Conservation (phyloP, 2,888 invertebrate genomes). For the Syritta pipiens region DNA sequence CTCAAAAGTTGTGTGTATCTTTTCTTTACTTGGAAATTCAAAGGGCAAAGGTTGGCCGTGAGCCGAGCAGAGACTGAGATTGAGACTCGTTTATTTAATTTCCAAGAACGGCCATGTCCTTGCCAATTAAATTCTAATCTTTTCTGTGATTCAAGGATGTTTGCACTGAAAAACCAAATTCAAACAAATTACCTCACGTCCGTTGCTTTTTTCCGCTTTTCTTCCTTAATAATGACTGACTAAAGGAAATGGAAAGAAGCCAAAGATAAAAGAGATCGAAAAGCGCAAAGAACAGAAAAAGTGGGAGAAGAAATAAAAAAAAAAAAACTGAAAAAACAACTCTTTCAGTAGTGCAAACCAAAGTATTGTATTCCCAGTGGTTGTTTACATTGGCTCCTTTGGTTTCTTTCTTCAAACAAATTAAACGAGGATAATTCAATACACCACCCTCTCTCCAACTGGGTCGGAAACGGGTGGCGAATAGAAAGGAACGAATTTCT, state of each 20-base stretch:
- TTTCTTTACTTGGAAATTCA: no score
- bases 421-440: constrained; percentile 62
- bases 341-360: constrained; percentile 34
- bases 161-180: constrained; percentile 8
- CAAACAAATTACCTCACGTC: constrained; percentile 31
- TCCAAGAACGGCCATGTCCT: background rate
- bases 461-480: constrained; percentile 71
- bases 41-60: background rate
- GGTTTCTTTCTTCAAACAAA: constrained; percentile 66
- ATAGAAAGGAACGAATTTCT: background rate
- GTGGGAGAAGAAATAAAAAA: background rate
- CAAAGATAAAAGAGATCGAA: background rate
- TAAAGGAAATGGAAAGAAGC: background rate
- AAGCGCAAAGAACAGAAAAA: background rate
- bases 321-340: constrained; percentile 21
- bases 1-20: no score
- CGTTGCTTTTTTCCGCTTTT: background rate
- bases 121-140: constrained; percentile 2
- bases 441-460: constrained; percentile 68
- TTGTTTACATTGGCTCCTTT: constrained; percentile 65
- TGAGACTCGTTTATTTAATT: background rate
- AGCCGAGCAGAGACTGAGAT: no score
- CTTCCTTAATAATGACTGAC: background rate
- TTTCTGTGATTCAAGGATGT: background rate
- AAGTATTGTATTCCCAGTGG: constrained; percentile 55